Evolutionary conservation across 2,888 invertebrate species (phyloP).

Genomic region (Bombyx huttoni): DNA sequence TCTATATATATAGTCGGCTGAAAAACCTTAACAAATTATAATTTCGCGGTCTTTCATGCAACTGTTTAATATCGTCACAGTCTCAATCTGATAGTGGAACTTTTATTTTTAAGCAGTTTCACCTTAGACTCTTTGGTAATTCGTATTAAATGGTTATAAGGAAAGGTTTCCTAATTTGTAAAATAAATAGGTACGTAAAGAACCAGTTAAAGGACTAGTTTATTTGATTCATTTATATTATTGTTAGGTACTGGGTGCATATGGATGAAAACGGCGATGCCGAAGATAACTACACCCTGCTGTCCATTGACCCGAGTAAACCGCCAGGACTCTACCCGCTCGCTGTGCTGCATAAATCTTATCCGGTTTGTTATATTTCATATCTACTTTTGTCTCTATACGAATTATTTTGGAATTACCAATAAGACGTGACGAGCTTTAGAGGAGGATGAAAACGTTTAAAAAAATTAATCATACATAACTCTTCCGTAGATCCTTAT

Average conservation of each 20-base stretch:
- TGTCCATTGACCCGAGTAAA: conserved; percentile 69
- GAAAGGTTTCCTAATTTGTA: not conserved
- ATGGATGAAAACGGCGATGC: conserved; percentile 95
- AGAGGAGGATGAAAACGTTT: no score
- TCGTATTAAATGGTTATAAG: no score
- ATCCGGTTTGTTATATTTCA: conserved; percentile 76
- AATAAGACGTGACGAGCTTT: no score
- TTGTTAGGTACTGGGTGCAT: conserved; percentile 85
- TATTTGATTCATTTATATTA: not conserved
- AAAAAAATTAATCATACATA: no score
- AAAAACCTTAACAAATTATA: no score
- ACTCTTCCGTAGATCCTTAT: no score
- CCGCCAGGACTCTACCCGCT: conserved; percentile 86
- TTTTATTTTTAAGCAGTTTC: no score
- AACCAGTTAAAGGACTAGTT: not conserved
- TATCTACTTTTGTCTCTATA: not conserved
- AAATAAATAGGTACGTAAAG: not conserved
- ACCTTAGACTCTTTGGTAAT: no score
- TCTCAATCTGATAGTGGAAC: no score
- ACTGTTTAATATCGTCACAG: no score
- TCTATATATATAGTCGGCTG: no score
- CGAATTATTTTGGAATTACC: not conserved
- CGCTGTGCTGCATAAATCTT: conserved; percentile 76
- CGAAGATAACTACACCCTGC: conserved; percentile 93
- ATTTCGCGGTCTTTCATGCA: no score